Base-by-base conservation (phyloP, 23 tunicate genomes). In the Trididemnum miniatum region DNA sequence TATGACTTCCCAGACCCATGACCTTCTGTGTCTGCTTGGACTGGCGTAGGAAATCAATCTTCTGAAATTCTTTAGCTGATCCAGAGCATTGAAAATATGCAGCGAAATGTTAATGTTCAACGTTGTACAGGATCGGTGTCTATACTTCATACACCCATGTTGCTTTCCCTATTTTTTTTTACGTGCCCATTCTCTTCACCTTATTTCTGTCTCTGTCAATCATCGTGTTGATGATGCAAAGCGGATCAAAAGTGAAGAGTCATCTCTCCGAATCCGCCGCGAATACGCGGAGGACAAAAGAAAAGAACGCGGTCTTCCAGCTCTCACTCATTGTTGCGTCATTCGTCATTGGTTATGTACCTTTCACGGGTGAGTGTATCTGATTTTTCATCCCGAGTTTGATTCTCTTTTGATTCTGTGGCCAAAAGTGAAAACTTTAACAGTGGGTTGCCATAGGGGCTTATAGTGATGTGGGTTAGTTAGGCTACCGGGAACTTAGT, bases 331-430 rank as follows among this genome's bases (percentile, higher is more conserved):
- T 87, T 37, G 63, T 86, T n/a, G 77, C 78, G 57, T 81, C 75
- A 9, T 87, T 87, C 40, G 37, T 73, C 0, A 28, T 87, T 1
- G 91, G 91, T 15, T 87, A 87, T 49, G 78, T 87, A 27, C 86
- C 86, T 2, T 65, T 65, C 39, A 57, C 86, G n/a, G 91, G 64
- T 59, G 71, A 86, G 72, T 78, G 83, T 9, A 79, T 85, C 0
- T 76, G 88, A 49, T 49, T 12, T 9, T n/a, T n/a, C n/a, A n/a
- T n/a, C n/a, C n/a, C n/a, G n/a, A n/a, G n/a, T n/a, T n/a, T n/a
- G n/a, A n/a, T n/a, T n/a, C n/a, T n/a, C n/a, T n/a, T n/a, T n/a
- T n/a, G n/a, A n/a, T n/a, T n/a, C n/a, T n/a, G n/a, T n/a, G n/a
- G n/a, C n/a, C n/a, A n/a, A n/a, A n/a, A n/a, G n/a, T n/a, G n/a